Conservation (phyloP, 2,797 vertebrate species). For the Enteromius treurensis region DNA sequence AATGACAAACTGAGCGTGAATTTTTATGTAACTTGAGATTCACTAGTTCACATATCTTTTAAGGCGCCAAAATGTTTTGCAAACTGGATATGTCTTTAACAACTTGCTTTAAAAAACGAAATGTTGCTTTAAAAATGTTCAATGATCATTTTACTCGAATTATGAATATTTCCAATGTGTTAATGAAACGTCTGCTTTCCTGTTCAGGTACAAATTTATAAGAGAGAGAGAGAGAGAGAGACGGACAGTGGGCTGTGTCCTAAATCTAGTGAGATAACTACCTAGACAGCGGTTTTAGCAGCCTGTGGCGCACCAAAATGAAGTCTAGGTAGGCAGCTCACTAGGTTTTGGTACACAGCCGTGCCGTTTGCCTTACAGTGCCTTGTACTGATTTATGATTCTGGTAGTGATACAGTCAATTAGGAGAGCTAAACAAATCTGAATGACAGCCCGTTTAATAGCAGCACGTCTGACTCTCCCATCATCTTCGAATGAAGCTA, state of each 20-base stretch:
- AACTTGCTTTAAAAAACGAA: not conserved
- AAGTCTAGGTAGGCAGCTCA: not conserved
- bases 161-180: not conserved
- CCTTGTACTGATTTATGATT: constrained; percentile 27
- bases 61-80: not conserved
- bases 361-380: constrained; percentile 1
- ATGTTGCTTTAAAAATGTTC: not conserved
- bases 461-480: constrained; percentile 25
- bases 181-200: constrained; percentile 24
- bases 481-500: constrained; percentile 47
- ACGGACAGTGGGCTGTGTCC: not conserved
- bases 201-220: not conserved
- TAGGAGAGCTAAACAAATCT: constrained; percentile 46
- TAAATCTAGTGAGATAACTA: not conserved
- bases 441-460: constrained; percentile 58
- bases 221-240: not conserved
- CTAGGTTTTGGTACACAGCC: not conserved
- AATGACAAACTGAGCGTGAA: not conserved
- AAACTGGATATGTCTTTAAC: not conserved
- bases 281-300: not conserved
- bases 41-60: not conserved
- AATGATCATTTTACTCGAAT: not conserved
- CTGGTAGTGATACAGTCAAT: constrained; percentile 39
- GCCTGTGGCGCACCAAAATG: not conserved
- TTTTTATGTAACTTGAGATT: not conserved